Evolutionary conservation across 2,888 invertebrate species (phyloP), one percentile per base, ranked within the genome.

Genomic region (Diabrotica balteata): DNA sequence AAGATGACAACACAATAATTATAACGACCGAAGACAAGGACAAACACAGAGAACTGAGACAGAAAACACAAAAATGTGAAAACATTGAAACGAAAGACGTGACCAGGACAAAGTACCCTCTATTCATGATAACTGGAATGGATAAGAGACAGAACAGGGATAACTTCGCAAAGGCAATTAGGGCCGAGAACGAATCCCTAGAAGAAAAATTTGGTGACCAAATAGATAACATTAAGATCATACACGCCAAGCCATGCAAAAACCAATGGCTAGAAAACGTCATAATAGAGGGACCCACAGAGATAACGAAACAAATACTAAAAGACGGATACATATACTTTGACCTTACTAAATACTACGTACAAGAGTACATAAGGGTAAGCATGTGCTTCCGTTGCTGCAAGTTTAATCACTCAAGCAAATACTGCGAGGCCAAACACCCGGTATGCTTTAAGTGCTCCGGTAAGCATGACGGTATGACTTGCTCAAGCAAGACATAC

Each of bases 391-490:
- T 42, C 10, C 50, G 51, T 42, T 60, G 60, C 50, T 60, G 60
- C 43, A 17, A 17, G 43, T 60, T 11, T 22, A 51, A 51, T 2
- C 60, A 60, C 11, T 10, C 10, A 1, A 17, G 2, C 4, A 32
- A 51, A 50, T 22, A 42, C 8, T 60, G 60, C 11, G 43, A 22
- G 5, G 51, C 50, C 7, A 5, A 11, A 1, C 47, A 60, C 32
- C 47, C 11, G 4, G 47, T 22, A 22, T 59, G 59, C 59, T 59
- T 49, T n/a, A 59, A 59, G 47, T 59, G 59, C n/a, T 8, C 44
- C 11, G 57, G 45, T 1, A 11, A 11, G 9, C 51, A 32, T 8
- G 51, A 51, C 8, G 51, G 51, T 11, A 9, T 5, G 8, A 2
- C 8, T 32, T 49, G 49, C 59, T n/a, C 10, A 6, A 11, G 8